Base-by-base conservation (phyloP, 2,888 invertebrate species). In the Folsomia candida region DNA sequence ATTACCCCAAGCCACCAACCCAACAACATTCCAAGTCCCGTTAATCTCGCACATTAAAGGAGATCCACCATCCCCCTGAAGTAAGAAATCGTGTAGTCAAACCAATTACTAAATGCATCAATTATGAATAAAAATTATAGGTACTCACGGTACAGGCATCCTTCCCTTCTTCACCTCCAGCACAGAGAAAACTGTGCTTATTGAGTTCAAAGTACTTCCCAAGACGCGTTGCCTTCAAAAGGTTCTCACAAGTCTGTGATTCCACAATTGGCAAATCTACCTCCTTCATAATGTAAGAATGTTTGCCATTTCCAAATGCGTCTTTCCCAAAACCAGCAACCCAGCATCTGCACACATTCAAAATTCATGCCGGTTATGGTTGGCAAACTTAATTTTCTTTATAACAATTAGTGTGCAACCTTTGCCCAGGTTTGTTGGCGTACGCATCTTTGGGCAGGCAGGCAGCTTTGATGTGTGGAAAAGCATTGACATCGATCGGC, bases 271-370 rank as follows among this genome's bases (percentile, higher is more conserved):
- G 88, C 0, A 93, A 89, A 72, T 90, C 90, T 0, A 92, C 91
- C 82, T 92, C 88, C 81, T 90, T 91, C 81, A 90, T 83, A 47
- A 90, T 89, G 76, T 87, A 86, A 82, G 91, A 89, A 81, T 87
- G 88, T 74, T 83, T 85, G 2, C 83, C 83, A 18, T 73, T 73
- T 11, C 81, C 81, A 78, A 86, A 82, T 82, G 89, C 88, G 77
- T 91, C 86, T 81, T 92, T 91, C 18, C 95, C 95, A 93, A 94
- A 95, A 14, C 95, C 95, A n/a, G 85, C 81, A 18, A 85, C 85
- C 81, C 83, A 85, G 80, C 86, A 86, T 66, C 84, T 81, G 71
- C 2, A 67, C 4, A 24, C 29, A 60, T 27, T 29, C 26, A 4
- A 61, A 24, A 25, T 1, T 61, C 1, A 61, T 20, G 6, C 47